Evolutionary conservation across 2,888 invertebrate genomes (phyloP).

Genomic region (Microctonus hyperodae): DNA sequence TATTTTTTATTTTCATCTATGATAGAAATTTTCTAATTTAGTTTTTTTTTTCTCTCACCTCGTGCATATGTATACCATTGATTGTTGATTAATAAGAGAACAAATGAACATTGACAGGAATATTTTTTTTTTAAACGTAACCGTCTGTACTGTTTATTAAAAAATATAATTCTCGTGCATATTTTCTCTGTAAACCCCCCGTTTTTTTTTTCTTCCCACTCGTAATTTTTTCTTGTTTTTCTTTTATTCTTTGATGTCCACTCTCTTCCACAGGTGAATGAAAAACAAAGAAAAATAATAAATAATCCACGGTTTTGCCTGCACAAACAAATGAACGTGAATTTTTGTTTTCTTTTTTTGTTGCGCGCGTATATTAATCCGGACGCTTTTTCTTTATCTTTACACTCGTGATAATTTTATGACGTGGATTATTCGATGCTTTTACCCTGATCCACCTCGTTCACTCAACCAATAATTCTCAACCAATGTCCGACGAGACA

Average conservation of each 20-base stretch:
- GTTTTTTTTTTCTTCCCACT: background rate
- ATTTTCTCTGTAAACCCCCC: too few species aligned
- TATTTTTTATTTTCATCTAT: slow-evolving; percentile 4
- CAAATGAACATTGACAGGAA: background rate
- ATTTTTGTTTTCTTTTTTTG: too few species aligned
- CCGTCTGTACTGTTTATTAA: slow-evolving; percentile 3
- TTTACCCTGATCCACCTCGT: background rate
- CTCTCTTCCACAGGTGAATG: background rate
- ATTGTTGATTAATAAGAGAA: slow-evolving; percentile 18
- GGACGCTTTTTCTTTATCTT: too few species aligned
- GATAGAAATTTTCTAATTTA: background rate
- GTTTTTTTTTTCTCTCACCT: background rate
- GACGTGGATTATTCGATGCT: background rate
- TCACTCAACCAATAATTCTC: slow-evolving; percentile 6
- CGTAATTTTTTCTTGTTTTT: background rate
- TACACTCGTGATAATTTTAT: background rate
- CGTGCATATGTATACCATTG: slow-evolving; percentile 7
- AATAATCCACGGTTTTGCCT: background rate
- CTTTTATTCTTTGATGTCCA: background rate
- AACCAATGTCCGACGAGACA: slow-evolving; percentile 32
- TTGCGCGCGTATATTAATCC: too few species aligned
- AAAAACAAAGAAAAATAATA: too few species aligned
- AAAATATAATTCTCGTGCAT: slow-evolving; percentile 10
- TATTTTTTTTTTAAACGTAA: slow-evolving; percentile 10
- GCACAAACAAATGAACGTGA: background rate